phyloP scores from a whole-genome alignment of 2,888 invertebrate species.

The Hyles lineata region DNA sequence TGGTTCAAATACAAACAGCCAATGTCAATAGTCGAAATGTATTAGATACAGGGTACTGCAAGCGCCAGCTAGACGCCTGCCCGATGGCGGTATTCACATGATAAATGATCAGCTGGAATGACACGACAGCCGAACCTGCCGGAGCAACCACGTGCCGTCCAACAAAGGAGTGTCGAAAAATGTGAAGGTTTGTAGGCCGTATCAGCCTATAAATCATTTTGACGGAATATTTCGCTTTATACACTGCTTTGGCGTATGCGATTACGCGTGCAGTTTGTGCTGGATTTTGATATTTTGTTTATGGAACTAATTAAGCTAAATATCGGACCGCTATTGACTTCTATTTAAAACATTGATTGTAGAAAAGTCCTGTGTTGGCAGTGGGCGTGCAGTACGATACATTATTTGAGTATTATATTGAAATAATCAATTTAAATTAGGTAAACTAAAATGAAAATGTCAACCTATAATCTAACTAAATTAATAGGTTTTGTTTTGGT shows the following conservation, averaged over 20 bases:
- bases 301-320: not conserved
- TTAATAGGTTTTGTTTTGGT: too few relatives aligned
- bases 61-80: slow-evolving; percentile 79
- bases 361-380: too few relatives aligned
- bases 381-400: too few relatives aligned
- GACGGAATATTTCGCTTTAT: slow-evolving; percentile 73
- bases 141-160: slow-evolving; percentile 74
- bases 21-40: slow-evolving; percentile 7
- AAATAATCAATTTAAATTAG: too few relatives aligned
- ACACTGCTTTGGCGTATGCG: slow-evolving; percentile 57
- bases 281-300: not conserved
- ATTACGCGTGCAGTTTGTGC: not conserved
- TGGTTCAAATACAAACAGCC: not conserved
- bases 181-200: slow-evolving; percentile 82
- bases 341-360: too few relatives aligned
- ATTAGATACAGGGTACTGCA: slow-evolving; percentile 47
- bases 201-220: slow-evolving; percentile 80
- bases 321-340: too few relatives aligned
- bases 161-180: slow-evolving; percentile 82
- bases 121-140: slow-evolving; percentile 81
- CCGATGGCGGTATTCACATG: slow-evolving; percentile 80
- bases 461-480: too few relatives aligned
- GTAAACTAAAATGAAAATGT: too few relatives aligned
- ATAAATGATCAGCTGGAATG: slow-evolving; percentile 78
- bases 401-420: too few relatives aligned